Conservation (phyloP, 1,140 invertebrate genomes). For the Scylla paramamosain region DNA sequence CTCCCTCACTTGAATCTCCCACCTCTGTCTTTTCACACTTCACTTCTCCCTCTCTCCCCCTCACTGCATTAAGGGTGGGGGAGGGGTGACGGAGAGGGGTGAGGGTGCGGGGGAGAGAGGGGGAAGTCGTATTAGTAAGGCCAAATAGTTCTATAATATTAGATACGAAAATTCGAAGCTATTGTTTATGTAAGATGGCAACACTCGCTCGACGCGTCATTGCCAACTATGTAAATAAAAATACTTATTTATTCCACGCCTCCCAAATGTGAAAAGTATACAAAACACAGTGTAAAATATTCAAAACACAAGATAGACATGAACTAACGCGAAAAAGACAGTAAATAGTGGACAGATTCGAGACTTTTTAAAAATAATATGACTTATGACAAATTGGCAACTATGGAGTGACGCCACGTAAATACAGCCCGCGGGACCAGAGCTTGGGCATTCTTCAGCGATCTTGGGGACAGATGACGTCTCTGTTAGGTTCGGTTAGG, state of each 20-base stretch:
- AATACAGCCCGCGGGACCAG: background rate
- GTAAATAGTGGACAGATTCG: background rate
- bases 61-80: background rate
- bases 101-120: background rate
- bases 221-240: background rate
- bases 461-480: too few species aligned
- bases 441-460: too few species aligned
- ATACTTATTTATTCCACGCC: background rate
- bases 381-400: background rate
- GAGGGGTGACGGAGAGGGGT: background rate
- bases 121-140: background rate
- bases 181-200: background rate
- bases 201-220: background rate
- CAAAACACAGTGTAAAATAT: background rate
- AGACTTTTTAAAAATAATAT: background rate
- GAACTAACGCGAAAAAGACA: background rate
- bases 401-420: background rate
- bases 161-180: background rate
- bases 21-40: too few species aligned
- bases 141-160: too few species aligned
- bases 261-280: too few species aligned
- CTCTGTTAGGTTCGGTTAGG: too few species aligned
- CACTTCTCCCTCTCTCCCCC: too few species aligned
- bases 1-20: too few species aligned
- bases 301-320: background rate